Evolutionary conservation across 2,113 vertebrate species (phyloP).

Genomic region (Crotalus horridus): DNA sequence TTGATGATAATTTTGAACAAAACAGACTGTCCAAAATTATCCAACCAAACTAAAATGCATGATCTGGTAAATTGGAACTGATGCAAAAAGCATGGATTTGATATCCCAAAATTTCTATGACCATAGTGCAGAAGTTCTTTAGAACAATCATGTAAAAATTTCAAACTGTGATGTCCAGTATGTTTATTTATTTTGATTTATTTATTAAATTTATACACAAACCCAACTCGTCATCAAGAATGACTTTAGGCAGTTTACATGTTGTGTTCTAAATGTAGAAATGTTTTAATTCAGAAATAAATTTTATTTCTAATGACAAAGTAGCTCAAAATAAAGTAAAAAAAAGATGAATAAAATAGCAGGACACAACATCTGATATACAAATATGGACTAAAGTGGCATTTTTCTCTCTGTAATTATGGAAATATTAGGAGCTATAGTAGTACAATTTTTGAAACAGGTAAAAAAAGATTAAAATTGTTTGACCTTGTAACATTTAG

Average conservation of each 20-base stretch:
- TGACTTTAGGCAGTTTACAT: too few species aligned
- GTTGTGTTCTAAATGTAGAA: not conserved
- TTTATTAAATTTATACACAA: too few species aligned
- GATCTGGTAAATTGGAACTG: not conserved
- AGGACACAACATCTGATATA: not conserved
- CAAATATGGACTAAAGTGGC: not conserved
- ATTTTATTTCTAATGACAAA: not conserved
- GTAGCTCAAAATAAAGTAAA: not conserved
- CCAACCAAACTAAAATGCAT: not conserved
- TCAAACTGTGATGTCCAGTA: not conserved
- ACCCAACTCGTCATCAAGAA: too few species aligned
- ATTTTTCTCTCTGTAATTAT: not conserved
- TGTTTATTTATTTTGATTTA: too few species aligned
- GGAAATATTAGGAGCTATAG: not conserved
- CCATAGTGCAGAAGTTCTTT: not conserved
- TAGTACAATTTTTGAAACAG: not conserved
- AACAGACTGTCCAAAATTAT: not conserved
- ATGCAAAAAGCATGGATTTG: not conserved
- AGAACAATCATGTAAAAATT: not conserved
- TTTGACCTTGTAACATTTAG: not conserved
- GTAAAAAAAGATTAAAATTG: not conserved
- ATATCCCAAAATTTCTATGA: not conserved
- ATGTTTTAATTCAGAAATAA: not conserved
- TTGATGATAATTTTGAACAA: not conserved
- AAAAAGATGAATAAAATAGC: not conserved